Conservation (phyloP, 1,140 invertebrate species). For the Drosophila ironensis region DNA sequence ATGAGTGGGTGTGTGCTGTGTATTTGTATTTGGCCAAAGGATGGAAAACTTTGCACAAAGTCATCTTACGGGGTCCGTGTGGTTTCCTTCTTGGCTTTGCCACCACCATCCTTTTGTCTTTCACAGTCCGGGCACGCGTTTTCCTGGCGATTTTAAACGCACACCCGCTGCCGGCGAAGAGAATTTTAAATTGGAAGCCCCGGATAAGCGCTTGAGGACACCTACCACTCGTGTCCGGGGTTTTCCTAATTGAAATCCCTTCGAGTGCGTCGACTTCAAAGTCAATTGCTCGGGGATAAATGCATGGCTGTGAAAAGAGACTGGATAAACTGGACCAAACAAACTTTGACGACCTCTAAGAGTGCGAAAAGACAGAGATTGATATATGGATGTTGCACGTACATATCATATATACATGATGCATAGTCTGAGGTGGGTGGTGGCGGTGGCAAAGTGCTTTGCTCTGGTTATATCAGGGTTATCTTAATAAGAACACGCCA, state of each 20-base stretch:
- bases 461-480: conserved; percentile 25
- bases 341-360: conserved; percentile 40
- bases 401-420: no score
- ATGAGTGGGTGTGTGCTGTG: conserved; percentile 29
- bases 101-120: neutral
- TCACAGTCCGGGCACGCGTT: conserved; percentile 42
- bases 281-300: conserved; percentile 39
- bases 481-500: conserved; percentile 18
- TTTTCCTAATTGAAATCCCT: conserved; percentile 40
- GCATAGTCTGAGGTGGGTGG: no score
- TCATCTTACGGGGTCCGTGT: conserved; percentile 21
- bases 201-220: conserved; percentile 1
- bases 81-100: neutral
- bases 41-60: conserved; percentile 23
- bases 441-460: conserved; percentile 30
- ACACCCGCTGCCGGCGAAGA: neutral
- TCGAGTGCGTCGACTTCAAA: conserved; percentile 41
- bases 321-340: conserved; percentile 24
- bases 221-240: conserved; percentile 10
- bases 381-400: conserved; percentile 4
- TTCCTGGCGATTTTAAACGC: conserved; percentile 6
- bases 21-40: conserved; percentile 23
- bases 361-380: conserved; percentile 24
- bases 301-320: neutral
- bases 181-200: conserved; percentile 10